These are phyloP conservation scores for Gallinago jamesoni DNA, from an alignment of 2,113 vertebrate species.

Conservation along the genomic window DNA sequence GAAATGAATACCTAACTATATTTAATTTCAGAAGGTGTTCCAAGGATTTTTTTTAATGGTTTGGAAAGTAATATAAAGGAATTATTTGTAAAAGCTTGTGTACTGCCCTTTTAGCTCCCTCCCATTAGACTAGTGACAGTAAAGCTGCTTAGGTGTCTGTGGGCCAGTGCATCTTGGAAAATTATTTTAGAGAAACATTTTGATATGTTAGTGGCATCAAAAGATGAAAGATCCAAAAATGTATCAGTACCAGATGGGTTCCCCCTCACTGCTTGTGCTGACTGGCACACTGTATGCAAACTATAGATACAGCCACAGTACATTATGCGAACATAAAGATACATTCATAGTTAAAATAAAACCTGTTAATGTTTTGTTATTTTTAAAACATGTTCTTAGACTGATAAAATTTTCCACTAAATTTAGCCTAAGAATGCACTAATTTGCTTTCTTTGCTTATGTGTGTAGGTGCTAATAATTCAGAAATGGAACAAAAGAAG, in stretches of 20 bases:
- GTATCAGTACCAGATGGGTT: neutral
- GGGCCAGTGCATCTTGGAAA: neutral
- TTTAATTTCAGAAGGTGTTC: neutral
- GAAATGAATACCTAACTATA: neutral
- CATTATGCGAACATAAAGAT: neutral
- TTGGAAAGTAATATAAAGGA: neutral
- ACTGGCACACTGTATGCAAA: neutral
- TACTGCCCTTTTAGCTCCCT: neutral
- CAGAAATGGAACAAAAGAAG: conserved; percentile 38
- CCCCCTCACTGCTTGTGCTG: neutral
- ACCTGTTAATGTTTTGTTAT: neutral
- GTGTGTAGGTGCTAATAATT: conserved; percentile 27
- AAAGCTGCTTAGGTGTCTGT: neutral
- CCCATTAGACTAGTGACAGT: neutral
- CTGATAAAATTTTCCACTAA: neutral
- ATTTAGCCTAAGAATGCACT: neutral
- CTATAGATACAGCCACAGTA: neutral
- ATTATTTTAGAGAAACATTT: neutral
- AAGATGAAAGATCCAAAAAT: neutral
- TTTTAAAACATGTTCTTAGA: neutral
- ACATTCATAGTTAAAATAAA: neutral
- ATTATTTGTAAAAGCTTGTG: neutral
- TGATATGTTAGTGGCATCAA: neutral
- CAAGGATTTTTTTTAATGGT: neutral
- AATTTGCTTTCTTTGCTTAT: neutral